Base-by-base conservation (phyloP, 1,140 invertebrate species). In the Spodoptera frugiperda region DNA sequence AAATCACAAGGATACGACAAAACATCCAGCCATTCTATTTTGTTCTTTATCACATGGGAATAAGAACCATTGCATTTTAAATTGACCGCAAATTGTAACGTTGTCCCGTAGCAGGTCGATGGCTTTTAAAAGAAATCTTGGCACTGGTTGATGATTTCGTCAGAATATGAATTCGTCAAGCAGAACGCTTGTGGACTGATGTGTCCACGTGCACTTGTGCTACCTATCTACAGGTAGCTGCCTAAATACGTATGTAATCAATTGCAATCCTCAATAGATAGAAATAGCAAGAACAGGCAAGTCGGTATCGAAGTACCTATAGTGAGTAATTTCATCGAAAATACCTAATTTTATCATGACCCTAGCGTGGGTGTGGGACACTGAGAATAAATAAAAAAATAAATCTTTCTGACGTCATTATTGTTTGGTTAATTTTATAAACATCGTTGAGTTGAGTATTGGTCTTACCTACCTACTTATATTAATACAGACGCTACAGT, bases 51-150 rank as follows among this genome's bases (percentile, higher is more conserved):
- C 2, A 19, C 3, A n/a, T 54, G 3, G 55, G 10, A 25, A 80
- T 82, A 84, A 57, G 33, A 33, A 61, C 30, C 44, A 68, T 54
- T 54, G 5, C 46, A 21, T 14, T 5, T 53, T 61, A 2, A 14
- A 33, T n/a, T 5, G 6, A 15, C 15, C n/a, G 79, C 63, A 81
- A 65, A 77, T 54, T 61, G 68, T 75, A 81, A 78, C 76, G 55
- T 80, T 67, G 82, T 77, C 74, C 77, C 75, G 79, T 84, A 74
- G 75, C 84, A 86, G 91, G 91, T 93, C 90, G 86, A 89, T 93
- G 91, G 83, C 91, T 91, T 86, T 89, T 85, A 81, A 87, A 91
- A 91, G 87, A 91, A 91, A 91, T 91, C 87, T 93, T 93, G 90
- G 91, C 91, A 93, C 83, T 85, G 81, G 84, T 76, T 83, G 76